Evolutionary conservation across 2,888 invertebrate genomes (phyloP), one percentile per base, ranked within the genome.

Genomic region (Sipha maydis): DNA sequence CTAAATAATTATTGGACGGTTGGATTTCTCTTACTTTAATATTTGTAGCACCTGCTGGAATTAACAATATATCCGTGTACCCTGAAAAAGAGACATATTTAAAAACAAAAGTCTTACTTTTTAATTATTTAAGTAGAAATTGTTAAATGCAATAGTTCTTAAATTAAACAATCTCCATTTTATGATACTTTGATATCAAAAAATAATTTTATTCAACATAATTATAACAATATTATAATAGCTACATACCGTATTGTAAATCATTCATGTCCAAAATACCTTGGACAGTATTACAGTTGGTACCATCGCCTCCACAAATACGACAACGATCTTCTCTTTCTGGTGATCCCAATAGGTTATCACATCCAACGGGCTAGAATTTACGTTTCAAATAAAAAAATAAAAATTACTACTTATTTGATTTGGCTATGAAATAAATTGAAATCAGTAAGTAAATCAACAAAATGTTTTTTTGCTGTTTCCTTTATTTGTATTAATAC

Each of bases 11-110:
- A 91, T 95, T 97, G 0, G 98, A 97, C 2, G 96, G 94, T 75
- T 93, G 92, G 4, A 94, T 92, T 93, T 99, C 99, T 90, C 94
- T 93, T 88, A 99, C 95, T 28, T 93, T 92, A 90, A 99, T 96
- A 91, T 96, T 97, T 0, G 98, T 98, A n/a, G 99, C 97, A 25
- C 98, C 98, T 91, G 95, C 94, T 0, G 99, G 99, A 91, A 99
- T 96, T 54, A 97, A 93, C 84, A 99, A 93, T 89, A 99, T 94
- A 91, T 98, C 98, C 92, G 97, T 96, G 93, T 99, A 99, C 8
- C 98, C 98, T 75, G 17, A 84, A 69, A 69, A 28, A 61, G 88
- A 11, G 8, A 75, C 21, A 38, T 0, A 31, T 73, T 73, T 76
- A 3, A 38, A 76, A 34, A 76, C 8, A 5, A 38, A 0, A 3